Evolutionary conservation across 2,797 vertebrate genomes (phyloP), one percentile per base, ranked within the genome.

Genomic region (Acanthis flammea): DNA sequence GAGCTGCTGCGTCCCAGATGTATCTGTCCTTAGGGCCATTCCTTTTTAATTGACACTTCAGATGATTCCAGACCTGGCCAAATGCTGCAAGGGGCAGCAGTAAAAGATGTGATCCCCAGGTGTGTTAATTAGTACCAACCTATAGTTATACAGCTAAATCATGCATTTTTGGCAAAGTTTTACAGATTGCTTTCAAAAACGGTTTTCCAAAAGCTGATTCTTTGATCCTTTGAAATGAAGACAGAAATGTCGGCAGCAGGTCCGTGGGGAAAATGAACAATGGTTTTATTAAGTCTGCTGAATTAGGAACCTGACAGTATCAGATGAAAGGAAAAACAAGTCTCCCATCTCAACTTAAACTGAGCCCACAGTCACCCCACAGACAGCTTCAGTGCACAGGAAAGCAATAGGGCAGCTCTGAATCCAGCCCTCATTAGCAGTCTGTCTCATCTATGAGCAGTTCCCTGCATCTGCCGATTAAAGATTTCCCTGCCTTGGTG

Each of bases 401-500:
- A 88, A 93, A 88, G 51, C 60, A 94, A 61, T 4, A 92, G 78
- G 63, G 77, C 86, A 92, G 76, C 53, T 90, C 85, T 80, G 94
- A 93, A 92, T 92, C 79, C 78, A 67, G 25, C 66, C 57, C 86
- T 92, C 79, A 94, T 96, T 86, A 95, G 88, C 53, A 79, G 86
- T 85, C 93, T 80, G 72, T 58, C 88, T 95, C 79, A 90, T 80
- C 76, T 70, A 60, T 68, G 93, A 94, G 96, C 80, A 81, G 75
- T 71, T 90, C 77, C 39, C 51, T 30, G 58, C 42, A 24, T 95
- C 88, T 87, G 94, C 50, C 30, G n/a, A 95, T 94, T 96, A 95
- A 95, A 96, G 91, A 92, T 95, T 97, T 97, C 94, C 60, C 54
- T 94, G 96, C 91, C 77, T 94, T 45, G 71, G 58, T 90, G 91